A percentile compares a stretch with the other conserved stretches of the same genome.
phyloP scores from a whole-genome alignment of 1,140 invertebrate species.

The Tenebrio molitor region DNA sequence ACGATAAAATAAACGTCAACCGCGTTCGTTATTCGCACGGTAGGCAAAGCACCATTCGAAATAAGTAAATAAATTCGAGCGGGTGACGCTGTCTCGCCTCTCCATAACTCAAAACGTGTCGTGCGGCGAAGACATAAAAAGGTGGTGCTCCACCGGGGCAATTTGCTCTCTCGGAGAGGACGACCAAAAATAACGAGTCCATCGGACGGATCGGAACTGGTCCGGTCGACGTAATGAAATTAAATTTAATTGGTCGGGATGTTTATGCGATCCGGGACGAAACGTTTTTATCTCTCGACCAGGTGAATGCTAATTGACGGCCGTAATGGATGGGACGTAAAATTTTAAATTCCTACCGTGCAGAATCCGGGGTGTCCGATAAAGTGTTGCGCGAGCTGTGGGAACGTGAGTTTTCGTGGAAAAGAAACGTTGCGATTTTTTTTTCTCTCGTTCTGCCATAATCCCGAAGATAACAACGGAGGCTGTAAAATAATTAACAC shows the following conservation, averaged over 20 bases:
- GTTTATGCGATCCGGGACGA: slow-evolving; percentile 41
- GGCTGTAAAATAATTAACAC: slow-evolving; percentile 30
- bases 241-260: slow-evolving; percentile 48
- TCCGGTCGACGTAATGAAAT: slow-evolving; percentile 40
- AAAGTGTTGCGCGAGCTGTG: slow-evolving; percentile 22
- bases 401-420: not conserved
- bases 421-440: not conserved
- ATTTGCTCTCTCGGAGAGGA: not conserved
- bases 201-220: slow-evolving; percentile 7
- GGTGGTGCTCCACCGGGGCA: not conserved
- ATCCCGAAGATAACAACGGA: not conserved
- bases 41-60: slow-evolving; percentile 9
- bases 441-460: too few species aligned
- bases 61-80: not conserved
- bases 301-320: slow-evolving; percentile 42
- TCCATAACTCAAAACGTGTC: slow-evolving; percentile 18
- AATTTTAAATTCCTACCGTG: slow-evolving; percentile 38
- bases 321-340: slow-evolving; percentile 39
- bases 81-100: not conserved
- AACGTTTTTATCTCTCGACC: slow-evolving; percentile 34
- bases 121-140: slow-evolving; percentile 14
- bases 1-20: slow-evolving; percentile 37
- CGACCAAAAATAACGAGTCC: slow-evolving; percentile 15
- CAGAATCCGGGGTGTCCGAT: slow-evolving; percentile 31
- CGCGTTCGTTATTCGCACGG: slow-evolving; percentile 4